Evolutionary conservation across 2,888 invertebrate genomes (phyloP).

Genomic region (Brachyptera putata): DNA sequence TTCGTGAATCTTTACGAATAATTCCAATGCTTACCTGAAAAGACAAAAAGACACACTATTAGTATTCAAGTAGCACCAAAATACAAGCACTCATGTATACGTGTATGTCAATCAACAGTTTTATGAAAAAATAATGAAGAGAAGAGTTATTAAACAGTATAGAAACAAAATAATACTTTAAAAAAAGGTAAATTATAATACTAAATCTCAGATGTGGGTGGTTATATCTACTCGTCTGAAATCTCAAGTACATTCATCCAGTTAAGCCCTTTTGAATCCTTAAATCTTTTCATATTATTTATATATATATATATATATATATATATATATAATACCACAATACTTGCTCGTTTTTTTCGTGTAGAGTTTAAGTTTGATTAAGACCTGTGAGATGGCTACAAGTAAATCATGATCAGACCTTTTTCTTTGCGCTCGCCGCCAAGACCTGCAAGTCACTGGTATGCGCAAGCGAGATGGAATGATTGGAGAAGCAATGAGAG

Average conservation of each 20-base stretch:
- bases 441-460: slow-evolving; percentile 1
- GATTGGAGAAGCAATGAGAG: neutral
- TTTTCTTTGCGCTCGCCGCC: slow-evolving; percentile 9
- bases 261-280: slow-evolving; percentile 11
- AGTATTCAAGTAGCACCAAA: too few species aligned
- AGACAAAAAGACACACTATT: neutral
- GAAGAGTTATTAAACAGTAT: neutral
- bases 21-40: slow-evolving; percentile 7
- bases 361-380: slow-evolving; percentile 5
- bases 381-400: slow-evolving; percentile 1
- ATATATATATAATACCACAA: slow-evolving; percentile 16
- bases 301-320: too few species aligned
- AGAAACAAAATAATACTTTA: neutral
- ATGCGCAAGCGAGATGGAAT: neutral
- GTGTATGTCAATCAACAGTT: too few species aligned
- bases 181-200: neutral
- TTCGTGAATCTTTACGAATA: neutral
- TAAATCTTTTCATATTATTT: slow-evolving; percentile 12
- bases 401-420: slow-evolving; percentile 20
- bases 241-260: too few species aligned
- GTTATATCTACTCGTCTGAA: neutral
- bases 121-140: neutral
- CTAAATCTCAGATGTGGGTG: neutral
- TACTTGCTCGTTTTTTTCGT: neutral
- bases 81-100: too few species aligned